Base-by-base conservation (phyloP, 2,113 vertebrate genomes). In the Centropristis striata region DNA sequence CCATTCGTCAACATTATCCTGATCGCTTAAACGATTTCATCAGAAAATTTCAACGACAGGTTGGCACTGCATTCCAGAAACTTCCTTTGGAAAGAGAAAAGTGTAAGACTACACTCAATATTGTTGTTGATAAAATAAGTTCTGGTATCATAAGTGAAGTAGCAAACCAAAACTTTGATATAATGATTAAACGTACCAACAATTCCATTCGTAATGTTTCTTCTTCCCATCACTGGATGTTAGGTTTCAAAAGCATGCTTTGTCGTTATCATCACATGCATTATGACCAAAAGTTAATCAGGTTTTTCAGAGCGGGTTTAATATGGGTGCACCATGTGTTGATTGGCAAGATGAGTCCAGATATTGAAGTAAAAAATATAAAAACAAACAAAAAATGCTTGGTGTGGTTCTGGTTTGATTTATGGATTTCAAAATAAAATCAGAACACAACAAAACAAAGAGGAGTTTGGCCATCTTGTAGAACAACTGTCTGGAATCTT, bases 281-380 rank as follows among this genome's bases (percentile, higher is more conserved):
- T 78, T 58, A 84, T 67, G 84, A 85, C 57, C 75, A 86, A 90
- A 75, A 66, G 87, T 88, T 89, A 86, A 92, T 86, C 70, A 73
- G 82, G 66, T 82, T 79, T 76, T 61, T 10, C 53, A 78, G 41
- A 80, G 78, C 41, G 15, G 78, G 16, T 81, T 83, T 57, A 23
- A 87, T 41, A 85, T 78, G 83, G 88, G 80, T 86, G 91, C 89
- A 88, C 77, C 83, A 84, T 82, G 92, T 92, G 90, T 92, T 90
- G 88, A 94, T 91, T 93, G 91, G 88, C 93, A 93, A 88, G 84
- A 93, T 89, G 90, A 93, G 89, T 93, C 89, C 90, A 83, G 84
- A 78, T 80, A 81, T 58, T 76, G 0, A 75, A 71, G 21, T 66
- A 36, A 47, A 84, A 68, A 55, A 12, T 21, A 80, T 68, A 44